Evolutionary conservation across 1,140 invertebrate species (phyloP).

Genomic region (Chymomyza costata): DNA sequence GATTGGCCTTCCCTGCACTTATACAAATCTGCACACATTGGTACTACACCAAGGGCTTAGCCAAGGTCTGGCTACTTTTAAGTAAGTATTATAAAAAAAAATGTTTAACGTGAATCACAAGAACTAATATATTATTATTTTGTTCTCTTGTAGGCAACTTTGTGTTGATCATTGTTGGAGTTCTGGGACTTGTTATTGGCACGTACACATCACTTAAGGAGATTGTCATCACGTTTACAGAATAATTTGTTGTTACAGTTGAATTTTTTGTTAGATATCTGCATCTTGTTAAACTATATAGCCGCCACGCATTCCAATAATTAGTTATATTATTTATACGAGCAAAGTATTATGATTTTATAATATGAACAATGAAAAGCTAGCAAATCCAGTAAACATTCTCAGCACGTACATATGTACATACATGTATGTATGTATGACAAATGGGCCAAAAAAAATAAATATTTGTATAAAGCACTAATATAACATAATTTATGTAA

Average conservation of each 20-base stretch:
- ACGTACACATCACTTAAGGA: constrained; percentile 82
- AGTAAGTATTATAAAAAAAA: no score
- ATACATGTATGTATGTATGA: constrained; percentile 13
- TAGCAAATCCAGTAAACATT: constrained; percentile 39
- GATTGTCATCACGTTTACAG: constrained; percentile 78
- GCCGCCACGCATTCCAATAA: constrained; percentile 47
- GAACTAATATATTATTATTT: neutral
- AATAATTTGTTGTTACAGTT: constrained; percentile 31
- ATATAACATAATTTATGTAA: no score
- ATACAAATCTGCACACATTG: constrained; percentile 84
- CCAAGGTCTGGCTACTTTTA: constrained; percentile 55
- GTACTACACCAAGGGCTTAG: constrained; percentile 76
- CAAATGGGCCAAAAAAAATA: constrained; percentile 9
- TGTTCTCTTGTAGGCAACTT: constrained; percentile 78
- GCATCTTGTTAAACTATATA: constrained; percentile 16
- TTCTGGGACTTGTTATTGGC: constrained; percentile 82
- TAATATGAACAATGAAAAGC: constrained; percentile 24
- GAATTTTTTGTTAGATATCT: constrained; percentile 4
- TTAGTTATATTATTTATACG: constrained; percentile 16
- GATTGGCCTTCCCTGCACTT: constrained; percentile 91
- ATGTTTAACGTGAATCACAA: no score
- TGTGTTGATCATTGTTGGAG: constrained; percentile 81
- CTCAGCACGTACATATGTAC: constrained; percentile 25
- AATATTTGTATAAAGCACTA: constrained; percentile 29
- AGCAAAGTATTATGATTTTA: constrained; percentile 67